Evolutionary conservation across 2,113 vertebrate genomes (phyloP).

Genomic region (Andinoacara biseriatus): DNA sequence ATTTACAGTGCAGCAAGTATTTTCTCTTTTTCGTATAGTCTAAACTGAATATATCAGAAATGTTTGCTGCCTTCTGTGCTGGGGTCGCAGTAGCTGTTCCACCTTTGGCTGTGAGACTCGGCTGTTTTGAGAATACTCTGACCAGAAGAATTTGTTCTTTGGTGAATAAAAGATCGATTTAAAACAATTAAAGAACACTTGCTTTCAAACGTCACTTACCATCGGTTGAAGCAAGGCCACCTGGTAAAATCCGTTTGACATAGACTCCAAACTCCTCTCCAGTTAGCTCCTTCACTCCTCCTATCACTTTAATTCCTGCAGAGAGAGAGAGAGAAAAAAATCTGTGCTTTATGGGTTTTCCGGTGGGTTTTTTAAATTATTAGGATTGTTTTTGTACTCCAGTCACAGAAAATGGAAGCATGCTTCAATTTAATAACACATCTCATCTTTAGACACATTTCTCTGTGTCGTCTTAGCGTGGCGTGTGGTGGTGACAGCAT

Average conservation of each 20-base stretch:
- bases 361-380: neutral
- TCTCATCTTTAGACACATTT: neutral
- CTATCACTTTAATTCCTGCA: constrained; percentile 91
- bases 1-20: too few relatives aligned
- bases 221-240: constrained; percentile 86
- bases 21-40: too few relatives aligned
- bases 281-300: constrained; percentile 87
- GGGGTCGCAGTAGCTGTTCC: neutral
- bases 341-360: rapidly evolving
- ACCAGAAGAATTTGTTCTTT: neutral
- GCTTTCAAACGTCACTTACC: constrained; percentile 69
- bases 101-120: neutral
- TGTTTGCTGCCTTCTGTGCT: neutral
- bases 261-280: constrained; percentile 92
- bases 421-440: neutral
- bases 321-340: neutral
- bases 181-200: neutral
- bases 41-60: too few relatives aligned
- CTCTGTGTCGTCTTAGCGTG: neutral
- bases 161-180: neutral
- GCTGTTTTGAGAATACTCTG: neutral
- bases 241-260: constrained; percentile 90
- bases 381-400: neutral
- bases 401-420: neutral
- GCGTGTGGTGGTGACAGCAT: too few relatives aligned